Evolutionary conservation across 2,888 invertebrate genomes (phyloP), one percentile per base, ranked within the genome.

Genomic region (Julus scanicus): DNA sequence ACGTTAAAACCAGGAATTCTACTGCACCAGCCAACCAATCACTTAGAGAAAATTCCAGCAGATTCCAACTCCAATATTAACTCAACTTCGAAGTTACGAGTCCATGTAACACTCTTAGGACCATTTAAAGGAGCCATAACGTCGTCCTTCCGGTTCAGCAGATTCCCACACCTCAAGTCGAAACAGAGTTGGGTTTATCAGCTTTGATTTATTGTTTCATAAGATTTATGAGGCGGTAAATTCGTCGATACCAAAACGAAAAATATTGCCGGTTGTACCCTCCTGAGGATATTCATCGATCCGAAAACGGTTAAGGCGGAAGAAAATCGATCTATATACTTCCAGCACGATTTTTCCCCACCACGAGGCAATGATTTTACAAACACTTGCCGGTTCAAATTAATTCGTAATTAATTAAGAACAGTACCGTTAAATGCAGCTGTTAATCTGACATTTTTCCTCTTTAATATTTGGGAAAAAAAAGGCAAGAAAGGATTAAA

Each of bases 211-310:
- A 53, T 53, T 17, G 53, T 53, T 53, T 53, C 53, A 17, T 17
- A 53, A 53, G 53, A 53, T 53, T 63, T 63, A 63, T 17, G n/a
- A 63, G 63, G 63, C 63, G 63, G n/a, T n/a, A 63, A 63, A 63
- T 63, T 63, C n/a, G n/a, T 63, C 63, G 17, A 63, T 63, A n/a
- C n/a, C 63, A 63, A n/a, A 63, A 63, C 17, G 63, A n/a, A n/a
- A 63, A 63, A 63, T 63, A 63, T n/a, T 63, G 63, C 63, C 53
- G 13, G 53, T 53, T 53, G 53, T 17, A n/a, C 63, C 63, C 63
- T 63, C 63, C 17, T n/a, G 63, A 63, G 63, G 63, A 17, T 63
- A 17, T 63, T 63, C 63, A 63, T 63, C 63, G 63, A 63, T 63
- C 63, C 2, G 63, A 17, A 63, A 63, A 63, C n/a, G n/a, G 63